Evolutionary conservation across 2,797 vertebrate genomes (phyloP).

Genomic region (Micrastur ruficollis): DNA sequence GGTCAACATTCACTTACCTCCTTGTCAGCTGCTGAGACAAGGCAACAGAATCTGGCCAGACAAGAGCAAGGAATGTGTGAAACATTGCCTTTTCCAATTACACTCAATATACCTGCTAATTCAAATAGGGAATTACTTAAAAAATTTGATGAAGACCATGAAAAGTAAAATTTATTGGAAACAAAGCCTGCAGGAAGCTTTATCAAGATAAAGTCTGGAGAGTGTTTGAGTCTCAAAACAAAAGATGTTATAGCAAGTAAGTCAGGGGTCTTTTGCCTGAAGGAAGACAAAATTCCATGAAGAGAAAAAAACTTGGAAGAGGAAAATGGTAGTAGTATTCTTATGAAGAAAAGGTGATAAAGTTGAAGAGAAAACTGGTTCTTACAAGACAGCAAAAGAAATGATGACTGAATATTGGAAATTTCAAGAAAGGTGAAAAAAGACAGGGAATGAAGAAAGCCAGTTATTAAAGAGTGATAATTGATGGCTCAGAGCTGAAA

Average conservation of each 20-base stretch:
- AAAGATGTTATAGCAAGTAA: background rate
- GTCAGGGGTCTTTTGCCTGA: background rate
- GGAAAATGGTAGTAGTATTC: background rate
- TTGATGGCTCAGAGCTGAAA: background rate
- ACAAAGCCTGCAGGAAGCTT: background rate
- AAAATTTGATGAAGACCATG: background rate
- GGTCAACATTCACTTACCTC: background rate
- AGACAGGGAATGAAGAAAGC: background rate
- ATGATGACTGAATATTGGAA: background rate
- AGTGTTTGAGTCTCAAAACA: background rate
- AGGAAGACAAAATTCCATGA: background rate
- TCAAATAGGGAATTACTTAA: background rate
- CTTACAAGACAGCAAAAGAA: background rate
- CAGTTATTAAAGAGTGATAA: slow-evolving; percentile 3
- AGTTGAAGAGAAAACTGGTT: background rate
- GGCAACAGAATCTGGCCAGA: background rate
- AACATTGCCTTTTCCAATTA: background rate
- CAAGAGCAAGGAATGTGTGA: background rate
- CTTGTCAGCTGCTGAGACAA: background rate
- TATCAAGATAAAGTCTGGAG: background rate
- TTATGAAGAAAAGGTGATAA: background rate
- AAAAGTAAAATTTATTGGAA: background rate
- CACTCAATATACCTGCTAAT: background rate
- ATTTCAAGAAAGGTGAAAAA: background rate
- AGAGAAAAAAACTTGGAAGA: background rate